Base-by-base conservation (phyloP, 2,888 invertebrate species). In the Chouioia cunea region DNA sequence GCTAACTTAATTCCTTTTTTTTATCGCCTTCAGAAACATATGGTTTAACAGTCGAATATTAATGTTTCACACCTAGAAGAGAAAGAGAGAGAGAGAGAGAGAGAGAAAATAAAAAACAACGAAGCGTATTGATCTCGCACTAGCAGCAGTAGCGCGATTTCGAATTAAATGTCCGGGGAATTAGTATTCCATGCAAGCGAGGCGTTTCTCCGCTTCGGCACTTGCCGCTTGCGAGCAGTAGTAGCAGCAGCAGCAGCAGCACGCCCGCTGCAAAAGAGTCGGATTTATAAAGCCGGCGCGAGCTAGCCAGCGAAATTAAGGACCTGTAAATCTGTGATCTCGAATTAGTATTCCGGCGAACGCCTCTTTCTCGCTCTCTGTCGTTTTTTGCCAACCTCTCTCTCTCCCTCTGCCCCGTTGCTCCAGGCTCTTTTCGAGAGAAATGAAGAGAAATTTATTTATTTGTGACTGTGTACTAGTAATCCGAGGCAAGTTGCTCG, bases 321-420 rank as follows among this genome's bases (percentile, higher is more conserved):
- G 82, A 83, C 79, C 81, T 80, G 83, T 82, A 82, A 83, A 82
- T 83, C 80, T 78, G 80, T 79, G 76, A 81, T 79, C 78, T 78
- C 77, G 79, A 82, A 83, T 84, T 83, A 83, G 84, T 83, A 84
- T 84, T 82, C 83, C 77, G 76, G 73, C 79, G 79, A 80, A 79
- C 80, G 77, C 79, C 76, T 77, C 53, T 58, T 23, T 14, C 14
- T 22, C 48, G 23, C 2, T 23, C 22, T 22, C 16, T 10, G 57
- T 44, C 43, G 27, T 43, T 56, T 46, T 23, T 62, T 20, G 14
- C 16, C 50, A 15, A 23, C n/a, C 15, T 6, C 20, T 10, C 2
- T n/a, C 3, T 22, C 20, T 65, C 43, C 47, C 27, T 22, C 27
- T 16, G 54, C 57, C 16, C 14, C 10, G 2, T 8, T 53, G 57